Conservation (phyloP, 2,113 vertebrate genomes). For the Lota lota region DNA sequence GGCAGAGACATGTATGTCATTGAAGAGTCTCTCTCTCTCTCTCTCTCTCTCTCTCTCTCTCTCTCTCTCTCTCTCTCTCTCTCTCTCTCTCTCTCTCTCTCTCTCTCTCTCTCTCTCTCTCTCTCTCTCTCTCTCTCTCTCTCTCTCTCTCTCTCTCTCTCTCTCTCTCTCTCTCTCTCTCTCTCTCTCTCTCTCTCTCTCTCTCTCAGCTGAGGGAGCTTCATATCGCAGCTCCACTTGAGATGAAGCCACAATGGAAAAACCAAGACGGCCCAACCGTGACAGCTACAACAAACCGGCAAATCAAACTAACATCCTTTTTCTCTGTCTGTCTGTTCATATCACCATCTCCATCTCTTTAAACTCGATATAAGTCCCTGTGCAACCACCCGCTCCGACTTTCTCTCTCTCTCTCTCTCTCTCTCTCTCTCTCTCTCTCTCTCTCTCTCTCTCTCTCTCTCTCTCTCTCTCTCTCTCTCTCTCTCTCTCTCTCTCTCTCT, state of each 20-base stretch:
- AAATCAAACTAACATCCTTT: neutral
- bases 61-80: neutral
- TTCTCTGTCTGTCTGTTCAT: neutral
- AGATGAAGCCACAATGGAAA: neutral
- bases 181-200: neutral
- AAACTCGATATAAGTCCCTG: neutral
- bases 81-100: neutral
- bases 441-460: neutral
- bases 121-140: neutral
- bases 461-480: neutral
- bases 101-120: neutral
- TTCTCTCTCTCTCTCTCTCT: neutral
- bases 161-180: neutral
- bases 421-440: neutral
- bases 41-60: neutral
- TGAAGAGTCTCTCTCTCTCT: neutral
- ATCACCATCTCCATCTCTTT: neutral
- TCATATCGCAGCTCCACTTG: neutral
- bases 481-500: neutral
- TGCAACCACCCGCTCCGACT: neutral
- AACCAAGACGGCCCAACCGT: neutral
- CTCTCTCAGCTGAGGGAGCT: neutral
- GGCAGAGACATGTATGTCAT: neutral
- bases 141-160: neutral
- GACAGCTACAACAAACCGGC: neutral